phyloP scores from a whole-genome alignment of 2,113 vertebrate species.

The Rhegmatorhina hoffmannsi region DNA sequence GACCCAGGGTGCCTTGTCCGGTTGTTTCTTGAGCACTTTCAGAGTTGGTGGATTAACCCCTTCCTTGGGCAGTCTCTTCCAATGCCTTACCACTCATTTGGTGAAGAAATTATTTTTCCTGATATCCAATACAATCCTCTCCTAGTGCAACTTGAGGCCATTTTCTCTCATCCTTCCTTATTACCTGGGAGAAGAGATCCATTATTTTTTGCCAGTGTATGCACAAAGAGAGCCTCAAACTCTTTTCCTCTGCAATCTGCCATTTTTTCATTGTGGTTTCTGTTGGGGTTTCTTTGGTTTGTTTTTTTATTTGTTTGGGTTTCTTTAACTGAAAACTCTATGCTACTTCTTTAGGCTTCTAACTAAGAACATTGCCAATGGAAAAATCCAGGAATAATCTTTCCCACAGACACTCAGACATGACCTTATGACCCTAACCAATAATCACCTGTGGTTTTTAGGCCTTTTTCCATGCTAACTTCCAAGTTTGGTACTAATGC shows the following conservation, averaged over 20 bases:
- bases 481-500: neutral
- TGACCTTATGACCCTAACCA: neutral
- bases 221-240: neutral
- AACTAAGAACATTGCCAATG: neutral
- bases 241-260: neutral
- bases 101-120: neutral
- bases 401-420: neutral
- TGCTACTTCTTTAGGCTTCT: neutral
- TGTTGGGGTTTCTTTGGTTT: neutral
- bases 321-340: neutral
- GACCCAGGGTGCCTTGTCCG: neutral
- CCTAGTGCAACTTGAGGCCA: neutral
- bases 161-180: neutral
- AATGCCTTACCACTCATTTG: neutral
- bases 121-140: neutral
- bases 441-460: neutral
- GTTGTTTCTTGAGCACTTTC: neutral
- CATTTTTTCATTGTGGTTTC: neutral
- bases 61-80: neutral
- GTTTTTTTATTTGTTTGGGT: neutral
- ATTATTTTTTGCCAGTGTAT: neutral
- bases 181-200: neutral
- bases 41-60: neutral
- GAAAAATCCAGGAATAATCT: neutral
- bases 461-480: neutral